A percentile compares a stretch with the other conserved stretches of the same genome.
These are phyloP conservation scores for Lagodon rhomboides DNA, from an alignment of 2,797 vertebrate genomes.

Conservation along the genomic window DNA sequence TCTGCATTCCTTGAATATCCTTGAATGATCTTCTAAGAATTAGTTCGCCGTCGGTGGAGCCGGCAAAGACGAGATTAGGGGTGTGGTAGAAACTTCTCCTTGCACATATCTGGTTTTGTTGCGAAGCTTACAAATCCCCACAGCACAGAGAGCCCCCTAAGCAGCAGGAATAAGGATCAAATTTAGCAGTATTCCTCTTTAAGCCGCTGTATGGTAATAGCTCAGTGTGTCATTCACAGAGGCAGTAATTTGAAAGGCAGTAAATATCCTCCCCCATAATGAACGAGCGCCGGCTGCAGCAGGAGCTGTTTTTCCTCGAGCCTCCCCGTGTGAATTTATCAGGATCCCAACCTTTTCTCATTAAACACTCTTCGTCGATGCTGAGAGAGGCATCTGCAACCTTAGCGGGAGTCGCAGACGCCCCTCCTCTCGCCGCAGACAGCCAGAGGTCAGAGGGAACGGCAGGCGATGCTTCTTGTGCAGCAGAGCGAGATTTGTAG, in stretches of 20 bases:
- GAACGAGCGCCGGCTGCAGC: slow-evolving; percentile 45
- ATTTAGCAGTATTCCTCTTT: slow-evolving; percentile 40
- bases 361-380: slow-evolving; percentile 65
- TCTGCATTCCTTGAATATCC: slow-evolving; percentile 4
- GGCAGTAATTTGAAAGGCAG: slow-evolving; percentile 51
- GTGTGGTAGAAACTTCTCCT: slow-evolving; percentile 31
- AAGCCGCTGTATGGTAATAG: slow-evolving; percentile 40
- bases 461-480: slow-evolving; percentile 39
- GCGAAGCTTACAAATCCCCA: slow-evolving; percentile 36
- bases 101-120: slow-evolving; percentile 36
- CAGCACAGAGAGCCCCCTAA: slow-evolving; percentile 5
- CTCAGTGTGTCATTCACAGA: slow-evolving; percentile 46
- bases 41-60: slow-evolving; percentile 12
- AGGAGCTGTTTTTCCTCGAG: slow-evolving; percentile 20
- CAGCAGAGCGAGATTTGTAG: slow-evolving; percentile 10
- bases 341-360: slow-evolving; percentile 65
- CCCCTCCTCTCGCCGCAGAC: slow-evolving; percentile 46
- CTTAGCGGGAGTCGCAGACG: slow-evolving; percentile 62
- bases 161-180: slow-evolving; percentile 34
- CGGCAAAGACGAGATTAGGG: slow-evolving; percentile 27
- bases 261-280: slow-evolving; percentile 55
- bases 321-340: slow-evolving; percentile 53
- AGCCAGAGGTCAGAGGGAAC: slow-evolving; percentile 64
- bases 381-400: slow-evolving; percentile 68
- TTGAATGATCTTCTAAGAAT: slow-evolving; percentile 26